These are phyloP conservation scores for Phalacrocorax brasilianus DNA, from an alignment of 2,113 vertebrate species.

Conservation along the genomic window DNA sequence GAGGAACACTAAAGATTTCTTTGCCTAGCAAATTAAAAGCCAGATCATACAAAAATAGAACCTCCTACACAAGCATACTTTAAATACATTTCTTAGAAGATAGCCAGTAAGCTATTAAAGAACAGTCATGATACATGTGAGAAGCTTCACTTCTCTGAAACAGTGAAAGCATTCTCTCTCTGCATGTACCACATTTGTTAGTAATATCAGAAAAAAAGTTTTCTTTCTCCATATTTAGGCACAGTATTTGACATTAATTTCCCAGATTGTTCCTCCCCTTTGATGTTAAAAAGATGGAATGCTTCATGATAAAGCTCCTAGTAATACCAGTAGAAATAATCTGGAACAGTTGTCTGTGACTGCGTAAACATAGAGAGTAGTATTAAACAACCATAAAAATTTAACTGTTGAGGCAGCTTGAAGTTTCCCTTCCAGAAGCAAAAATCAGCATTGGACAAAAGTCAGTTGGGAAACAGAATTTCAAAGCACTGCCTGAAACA, in stretches of 20 bases:
- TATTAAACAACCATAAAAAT: background rate
- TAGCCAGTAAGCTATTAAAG: background rate
- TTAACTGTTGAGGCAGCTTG: background rate
- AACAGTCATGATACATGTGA: background rate
- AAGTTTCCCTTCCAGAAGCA: background rate
- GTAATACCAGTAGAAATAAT: background rate
- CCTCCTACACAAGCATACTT: slow-evolving; percentile 31
- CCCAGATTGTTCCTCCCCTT: background rate
- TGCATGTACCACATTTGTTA: background rate
- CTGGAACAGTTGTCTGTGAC: background rate
- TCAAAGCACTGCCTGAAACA: background rate
- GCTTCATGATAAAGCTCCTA: background rate
- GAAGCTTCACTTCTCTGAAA: background rate
- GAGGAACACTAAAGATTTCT: background rate
- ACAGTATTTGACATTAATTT: background rate
- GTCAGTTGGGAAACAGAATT: background rate
- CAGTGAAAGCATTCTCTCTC: background rate
- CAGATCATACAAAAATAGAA: slow-evolving; percentile 3
- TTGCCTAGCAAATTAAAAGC: background rate
- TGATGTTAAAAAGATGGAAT: background rate
- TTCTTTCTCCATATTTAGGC: background rate
- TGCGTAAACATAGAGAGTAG: background rate
- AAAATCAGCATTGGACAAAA: background rate
- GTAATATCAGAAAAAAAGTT: background rate
- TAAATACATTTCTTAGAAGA: slow-evolving; percentile 28